These are phyloP conservation scores for Sarcophaga carnaria DNA, from an alignment of 2,888 invertebrate genomes.

Conservation along the genomic window DNA sequence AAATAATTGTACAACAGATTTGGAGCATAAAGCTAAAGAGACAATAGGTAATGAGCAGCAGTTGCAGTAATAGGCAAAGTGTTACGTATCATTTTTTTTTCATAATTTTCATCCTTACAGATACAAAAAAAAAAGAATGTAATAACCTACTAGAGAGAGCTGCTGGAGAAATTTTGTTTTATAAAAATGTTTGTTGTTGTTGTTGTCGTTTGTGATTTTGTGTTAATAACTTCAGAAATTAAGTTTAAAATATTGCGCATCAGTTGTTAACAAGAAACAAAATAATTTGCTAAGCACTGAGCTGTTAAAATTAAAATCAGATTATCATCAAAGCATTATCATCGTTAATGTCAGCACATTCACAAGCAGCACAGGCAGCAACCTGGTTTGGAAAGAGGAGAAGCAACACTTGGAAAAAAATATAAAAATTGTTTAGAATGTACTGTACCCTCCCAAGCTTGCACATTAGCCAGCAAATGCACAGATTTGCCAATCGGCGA, in stretches of 20 bases:
- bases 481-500: too few relatives aligned
- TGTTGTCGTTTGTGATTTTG: slow-evolving; percentile 33
- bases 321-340: slow-evolving; percentile 66
- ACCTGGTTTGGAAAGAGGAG: too few relatives aligned
- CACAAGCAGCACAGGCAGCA: too few relatives aligned
- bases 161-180: slow-evolving; percentile 21
- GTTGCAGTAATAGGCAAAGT: slow-evolving; percentile 22
- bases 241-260: slow-evolving; percentile 49
- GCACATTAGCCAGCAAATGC: too few relatives aligned
- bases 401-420: too few relatives aligned
- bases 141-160: too few relatives aligned
- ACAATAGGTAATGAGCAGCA: neutral
- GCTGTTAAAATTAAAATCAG: slow-evolving; percentile 63
- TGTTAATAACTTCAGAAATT: slow-evolving; percentile 44
- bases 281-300: slow-evolving; percentile 48
- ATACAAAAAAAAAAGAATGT: too few relatives aligned
- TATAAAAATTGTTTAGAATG: too few relatives aligned
- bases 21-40: slow-evolving; percentile 51
- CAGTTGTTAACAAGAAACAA: slow-evolving; percentile 45
- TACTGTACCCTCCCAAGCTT: too few relatives aligned
- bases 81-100: slow-evolving; percentile 7
- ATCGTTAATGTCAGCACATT: neutral
- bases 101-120: slow-evolving; percentile 20
- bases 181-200: slow-evolving; percentile 15
- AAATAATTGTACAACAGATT: slow-evolving; percentile 53